These are phyloP conservation scores for Trachelus troglodyta DNA, from an alignment of 2,888 invertebrate genomes.

Conservation along the genomic window DNA sequence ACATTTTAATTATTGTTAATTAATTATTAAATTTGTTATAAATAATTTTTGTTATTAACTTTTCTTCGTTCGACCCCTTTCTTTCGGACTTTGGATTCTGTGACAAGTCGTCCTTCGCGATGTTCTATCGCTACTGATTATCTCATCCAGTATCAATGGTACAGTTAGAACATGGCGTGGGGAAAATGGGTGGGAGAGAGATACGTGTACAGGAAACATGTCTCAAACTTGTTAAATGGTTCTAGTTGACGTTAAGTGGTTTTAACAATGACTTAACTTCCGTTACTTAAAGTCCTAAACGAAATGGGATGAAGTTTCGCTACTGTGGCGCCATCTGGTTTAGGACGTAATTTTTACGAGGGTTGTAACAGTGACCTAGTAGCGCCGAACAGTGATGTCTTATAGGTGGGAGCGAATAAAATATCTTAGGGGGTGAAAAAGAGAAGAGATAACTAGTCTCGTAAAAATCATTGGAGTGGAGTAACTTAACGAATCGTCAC, in stretches of 20 bases:
- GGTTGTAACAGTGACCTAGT: not conserved
- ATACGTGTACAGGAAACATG: not conserved
- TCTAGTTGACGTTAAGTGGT: not conserved
- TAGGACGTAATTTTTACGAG: not conserved
- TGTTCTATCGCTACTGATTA: not conserved
- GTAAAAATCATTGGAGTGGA: not conserved
- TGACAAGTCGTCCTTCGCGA: not conserved
- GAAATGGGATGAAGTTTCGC: not conserved
- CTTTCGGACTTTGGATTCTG: not conserved
- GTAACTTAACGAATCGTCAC: not conserved
- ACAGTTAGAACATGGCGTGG: not conserved
- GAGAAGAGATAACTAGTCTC: not conserved
- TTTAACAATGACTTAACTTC: slow-evolving; percentile 3
- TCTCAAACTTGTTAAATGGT: not conserved
- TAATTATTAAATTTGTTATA: not conserved
- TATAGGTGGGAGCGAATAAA: not conserved
- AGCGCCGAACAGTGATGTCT: not conserved
- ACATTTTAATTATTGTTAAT: not conserved
- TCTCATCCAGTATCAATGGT: not conserved
- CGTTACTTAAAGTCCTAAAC: not conserved
- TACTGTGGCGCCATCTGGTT: not conserved
- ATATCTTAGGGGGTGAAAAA: not conserved
- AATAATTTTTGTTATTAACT: not conserved
- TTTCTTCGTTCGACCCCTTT: not conserved
- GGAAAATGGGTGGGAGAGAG: not conserved